These are phyloP conservation scores for Brachionus paranguensis DNA, from an alignment of 1,140 invertebrate species.

Conservation along the genomic window DNA sequence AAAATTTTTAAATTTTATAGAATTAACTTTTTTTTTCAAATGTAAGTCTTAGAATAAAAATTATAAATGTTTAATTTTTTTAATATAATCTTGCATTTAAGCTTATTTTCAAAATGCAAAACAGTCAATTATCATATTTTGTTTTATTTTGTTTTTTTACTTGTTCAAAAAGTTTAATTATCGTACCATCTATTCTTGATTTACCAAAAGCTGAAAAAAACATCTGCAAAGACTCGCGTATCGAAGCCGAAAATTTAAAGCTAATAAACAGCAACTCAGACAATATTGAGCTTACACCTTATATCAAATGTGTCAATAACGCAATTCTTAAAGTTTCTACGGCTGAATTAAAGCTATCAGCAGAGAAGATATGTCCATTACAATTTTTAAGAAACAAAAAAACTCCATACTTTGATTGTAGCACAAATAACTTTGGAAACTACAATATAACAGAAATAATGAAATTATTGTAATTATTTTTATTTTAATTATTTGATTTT, in stretches of 20 bases:
- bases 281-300: not conserved
- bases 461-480: not conserved
- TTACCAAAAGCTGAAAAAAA: not conserved
- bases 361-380: not conserved
- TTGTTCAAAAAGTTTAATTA: not conserved
- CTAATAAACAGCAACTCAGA: not conserved
- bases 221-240: not conserved
- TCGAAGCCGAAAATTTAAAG: not conserved
- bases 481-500: not conserved
- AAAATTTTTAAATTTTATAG: not conserved
- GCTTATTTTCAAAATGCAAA: not conserved
- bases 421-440: not conserved
- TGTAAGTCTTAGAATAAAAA: not conserved
- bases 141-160: not conserved
- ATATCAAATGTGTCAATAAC: conserved; percentile 10
- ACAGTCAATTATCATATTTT: not conserved
- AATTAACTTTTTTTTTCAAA: not conserved
- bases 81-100: not conserved
- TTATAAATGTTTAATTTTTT: not conserved
- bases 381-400: not conserved
- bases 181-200: not conserved
- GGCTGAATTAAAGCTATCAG: not conserved
- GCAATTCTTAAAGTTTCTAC: not conserved
- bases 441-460: not conserved
- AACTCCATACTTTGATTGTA: not conserved